phyloP scores from a whole-genome alignment of 1,140 invertebrate species.

The Zaprionus africanus region DNA sequence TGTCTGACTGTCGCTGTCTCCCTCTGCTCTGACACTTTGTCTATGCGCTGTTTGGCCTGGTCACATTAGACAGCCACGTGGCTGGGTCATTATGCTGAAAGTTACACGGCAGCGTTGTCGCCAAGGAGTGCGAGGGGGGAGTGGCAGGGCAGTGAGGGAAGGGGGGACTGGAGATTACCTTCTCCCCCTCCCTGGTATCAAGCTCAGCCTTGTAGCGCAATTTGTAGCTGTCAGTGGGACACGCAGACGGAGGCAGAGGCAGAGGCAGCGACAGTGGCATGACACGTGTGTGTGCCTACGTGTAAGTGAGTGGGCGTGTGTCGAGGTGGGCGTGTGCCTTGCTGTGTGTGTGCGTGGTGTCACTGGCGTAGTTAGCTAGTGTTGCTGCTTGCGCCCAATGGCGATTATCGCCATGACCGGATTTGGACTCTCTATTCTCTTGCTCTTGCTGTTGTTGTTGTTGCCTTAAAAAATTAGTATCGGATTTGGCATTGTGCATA shows the following conservation, averaged over 20 bases:
- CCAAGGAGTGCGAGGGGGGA: too few relatives aligned
- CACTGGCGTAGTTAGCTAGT: constrained; percentile 68
- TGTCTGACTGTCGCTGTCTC: neutral
- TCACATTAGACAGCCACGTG: constrained; percentile 82
- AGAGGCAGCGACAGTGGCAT: constrained; percentile 40
- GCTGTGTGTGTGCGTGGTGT: constrained; percentile 64
- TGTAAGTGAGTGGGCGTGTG: constrained; percentile 56
- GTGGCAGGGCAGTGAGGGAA: neutral
- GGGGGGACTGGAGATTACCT: neutral
- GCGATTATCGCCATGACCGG: constrained; percentile 65
- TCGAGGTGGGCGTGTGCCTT: constrained; percentile 24
- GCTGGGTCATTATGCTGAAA: constrained; percentile 83
- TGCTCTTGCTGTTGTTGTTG: constrained; percentile 24
- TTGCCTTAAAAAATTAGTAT: constrained; percentile 61
- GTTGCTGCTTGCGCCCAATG: constrained; percentile 46
- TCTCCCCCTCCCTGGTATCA: constrained; percentile 17
- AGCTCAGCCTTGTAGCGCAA: constrained; percentile 67
- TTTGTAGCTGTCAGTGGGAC: constrained; percentile 78
- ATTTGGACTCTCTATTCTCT: constrained; percentile 11
- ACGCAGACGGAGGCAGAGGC: constrained; percentile 26
- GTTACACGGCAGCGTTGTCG: constrained; percentile 73
- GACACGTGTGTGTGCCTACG: constrained; percentile 59
- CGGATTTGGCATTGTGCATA: constrained; percentile 69
- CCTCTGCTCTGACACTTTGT: constrained; percentile 49
- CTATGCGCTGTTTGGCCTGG: constrained; percentile 41